Evolutionary conservation across 2,888 invertebrate species (phyloP), one percentile per base, ranked within the genome.

Genomic region (Aricia artaxerxes): DNA sequence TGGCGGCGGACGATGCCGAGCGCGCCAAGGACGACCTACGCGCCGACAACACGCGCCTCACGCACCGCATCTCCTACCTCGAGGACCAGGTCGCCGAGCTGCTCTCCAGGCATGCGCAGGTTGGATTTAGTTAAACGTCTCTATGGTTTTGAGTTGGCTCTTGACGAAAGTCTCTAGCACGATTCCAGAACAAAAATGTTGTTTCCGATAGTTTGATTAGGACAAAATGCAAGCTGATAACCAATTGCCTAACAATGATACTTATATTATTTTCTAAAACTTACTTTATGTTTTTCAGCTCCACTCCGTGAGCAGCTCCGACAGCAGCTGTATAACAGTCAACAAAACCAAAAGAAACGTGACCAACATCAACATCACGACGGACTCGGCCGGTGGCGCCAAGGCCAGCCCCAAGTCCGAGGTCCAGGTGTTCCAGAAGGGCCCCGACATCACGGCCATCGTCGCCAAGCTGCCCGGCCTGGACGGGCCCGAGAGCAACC

Each of bases 1-100:
- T 95, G 80, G 94, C 95, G 80, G 95, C 96, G 1, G 96, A 96
- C 77, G 96, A 96, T 85, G 95, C 96, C 0, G 96, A 95, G 85
- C 91, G 94, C 76, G 95, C 96, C 77, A 96, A 96, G 87, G 96
- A 96, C 83, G 94, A 95, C 16, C 93, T 96, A 57, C 96, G 96
- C 85, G 95, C 97, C 38, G 98, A 98, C 90, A 98, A 98, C 92
- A 96, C 97, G 81, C 95, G 98, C 78, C 95, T 98, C 81, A 97
- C 97, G 16, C 98, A 98, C 90, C 95, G 98, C 83, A 98, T 98
- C 85, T 97, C 97, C 1, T 98, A 98, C 90, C 95, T 98, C 80
- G 98, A 98, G 89, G 98, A 98, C 87, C 98, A 98, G 91, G 97
- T 97, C 82, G 93, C 95, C 0, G 96, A 96, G 84, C 89, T 96